Evolutionary conservation across 2,888 invertebrate genomes (phyloP).

Genomic region (Diarsia rubi): DNA sequence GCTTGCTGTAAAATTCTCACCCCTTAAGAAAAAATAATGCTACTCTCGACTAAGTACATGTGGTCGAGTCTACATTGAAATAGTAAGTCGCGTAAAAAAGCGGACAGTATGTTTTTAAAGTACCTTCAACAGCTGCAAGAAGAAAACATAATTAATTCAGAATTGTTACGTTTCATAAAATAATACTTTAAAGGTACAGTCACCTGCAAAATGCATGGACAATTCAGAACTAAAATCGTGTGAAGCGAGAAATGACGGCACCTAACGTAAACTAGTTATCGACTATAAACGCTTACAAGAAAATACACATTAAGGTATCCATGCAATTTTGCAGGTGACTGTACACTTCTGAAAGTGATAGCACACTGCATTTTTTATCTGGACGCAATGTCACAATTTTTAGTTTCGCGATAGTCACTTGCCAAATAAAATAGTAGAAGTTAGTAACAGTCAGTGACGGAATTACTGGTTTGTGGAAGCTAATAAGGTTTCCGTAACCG

Average conservation of each 20-base stretch:
- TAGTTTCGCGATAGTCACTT: neutral
- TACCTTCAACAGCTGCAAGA: conserved; percentile 75
- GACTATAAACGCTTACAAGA: too few species aligned
- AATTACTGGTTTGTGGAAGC: neutral
- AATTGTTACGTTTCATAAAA: conserved; percentile 21
- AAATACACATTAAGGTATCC: too few species aligned
- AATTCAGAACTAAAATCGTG: too few species aligned
- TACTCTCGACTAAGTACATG: conserved; percentile 36
- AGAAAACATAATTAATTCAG: conserved; percentile 55
- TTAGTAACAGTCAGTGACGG: neutral
- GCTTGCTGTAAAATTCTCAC: too few species aligned
- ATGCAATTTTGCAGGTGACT: too few species aligned
- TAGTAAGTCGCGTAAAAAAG: conserved; percentile 40
- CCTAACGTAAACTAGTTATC: too few species aligned
- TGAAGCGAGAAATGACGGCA: too few species aligned
- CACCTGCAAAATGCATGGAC: too few species aligned
- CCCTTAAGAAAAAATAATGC: conserved; percentile 13
- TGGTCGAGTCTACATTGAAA: conserved; percentile 20
- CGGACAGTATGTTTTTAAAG: conserved; percentile 47
- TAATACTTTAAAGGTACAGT: conserved; percentile 1
- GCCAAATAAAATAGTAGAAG: neutral
- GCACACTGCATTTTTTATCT: neutral
- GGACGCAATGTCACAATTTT: neutral
- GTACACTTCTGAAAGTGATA: neutral
- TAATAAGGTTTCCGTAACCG: too few species aligned